A percentile compares a stretch with the other conserved stretches of the same genome.
Evolutionary conservation across 2,888 invertebrate genomes (phyloP).

Genomic region (Encarsia formosa): DNA sequence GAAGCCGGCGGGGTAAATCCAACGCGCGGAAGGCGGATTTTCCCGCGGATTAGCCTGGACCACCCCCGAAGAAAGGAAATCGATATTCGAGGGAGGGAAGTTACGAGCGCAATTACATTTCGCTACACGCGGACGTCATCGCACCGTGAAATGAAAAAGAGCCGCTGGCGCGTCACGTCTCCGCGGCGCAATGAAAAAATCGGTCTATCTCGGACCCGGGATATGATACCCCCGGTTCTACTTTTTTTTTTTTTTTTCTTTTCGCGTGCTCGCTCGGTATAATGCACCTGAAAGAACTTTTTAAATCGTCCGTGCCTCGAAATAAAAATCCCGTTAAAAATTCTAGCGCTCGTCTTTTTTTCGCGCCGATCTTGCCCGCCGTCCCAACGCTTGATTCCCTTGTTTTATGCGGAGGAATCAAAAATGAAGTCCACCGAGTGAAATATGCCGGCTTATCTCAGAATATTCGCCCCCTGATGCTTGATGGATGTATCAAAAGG

Average conservation of each 20-base stretch:
- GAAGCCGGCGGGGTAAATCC: constrained; percentile 13
- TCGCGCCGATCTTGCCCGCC: not conserved
- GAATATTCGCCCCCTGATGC: too few relatives aligned
- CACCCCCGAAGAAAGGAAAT: constrained; percentile 22
- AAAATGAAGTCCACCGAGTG: too few relatives aligned
- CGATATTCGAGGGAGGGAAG: constrained; percentile 25
- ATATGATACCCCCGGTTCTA: constrained; percentile 10
- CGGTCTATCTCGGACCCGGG: not conserved
- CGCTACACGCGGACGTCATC: constrained; percentile 18
- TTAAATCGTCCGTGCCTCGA: constrained; percentile 17
- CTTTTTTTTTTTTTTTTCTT: constrained; percentile 27
- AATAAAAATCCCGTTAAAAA: constrained; percentile 24
- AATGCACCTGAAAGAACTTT: constrained; percentile 20
- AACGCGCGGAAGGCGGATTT: constrained; percentile 22
- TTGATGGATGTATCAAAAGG: too few relatives aligned
- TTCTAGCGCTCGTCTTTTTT: constrained; percentile 1
- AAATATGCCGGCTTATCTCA: too few relatives aligned
- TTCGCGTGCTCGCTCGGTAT: constrained; percentile 13
- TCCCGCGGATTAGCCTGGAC: constrained; percentile 20
- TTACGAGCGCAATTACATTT: constrained; percentile 29
- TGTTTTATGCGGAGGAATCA: too few relatives aligned
- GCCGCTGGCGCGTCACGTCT: constrained; percentile 16
- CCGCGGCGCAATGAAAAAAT: constrained; percentile 18
- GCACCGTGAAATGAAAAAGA: constrained; percentile 18
- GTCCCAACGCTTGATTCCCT: too few relatives aligned